Conservation (phyloP, 2,113 vertebrate species). For the Gobius niger region DNA sequence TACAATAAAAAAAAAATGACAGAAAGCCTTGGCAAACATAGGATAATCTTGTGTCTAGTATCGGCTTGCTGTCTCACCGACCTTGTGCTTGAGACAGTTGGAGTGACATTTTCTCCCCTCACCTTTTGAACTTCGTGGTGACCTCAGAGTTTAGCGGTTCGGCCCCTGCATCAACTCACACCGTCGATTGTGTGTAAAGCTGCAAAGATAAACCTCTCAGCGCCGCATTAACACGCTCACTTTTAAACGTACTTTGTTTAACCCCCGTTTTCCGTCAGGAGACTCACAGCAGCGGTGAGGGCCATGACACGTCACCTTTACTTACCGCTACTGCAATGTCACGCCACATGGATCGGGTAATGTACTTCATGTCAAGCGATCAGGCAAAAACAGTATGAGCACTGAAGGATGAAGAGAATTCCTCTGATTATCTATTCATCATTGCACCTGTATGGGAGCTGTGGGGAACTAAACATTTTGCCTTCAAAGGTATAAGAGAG, state of each 20-base stretch:
- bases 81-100: neutral
- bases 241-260: conserved; percentile 16
- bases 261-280: conserved; percentile 6
- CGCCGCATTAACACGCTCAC: conserved; percentile 40
- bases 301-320: conserved; percentile 18
- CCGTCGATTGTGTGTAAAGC: conserved; percentile 45
- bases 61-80: neutral
- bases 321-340: neutral
- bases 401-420: neutral
- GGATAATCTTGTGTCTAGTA: neutral
- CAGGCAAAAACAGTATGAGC: neutral
- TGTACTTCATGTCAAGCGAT: conserved; percentile 6
- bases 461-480: too few species aligned
- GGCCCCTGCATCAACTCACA: conserved; percentile 34
- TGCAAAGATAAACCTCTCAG: conserved; percentile 43
- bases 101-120: neutral
- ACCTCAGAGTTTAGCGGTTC: conserved; percentile 17
- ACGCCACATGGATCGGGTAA: conserved; percentile 4
- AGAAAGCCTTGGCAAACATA: neutral
- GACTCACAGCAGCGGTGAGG: conserved; percentile 4
- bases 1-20: too few species aligned
- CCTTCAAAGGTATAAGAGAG: too few species aligned
- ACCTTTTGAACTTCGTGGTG: neutral
- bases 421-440: neutral
- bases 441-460: neutral